Base-by-base conservation (phyloP, 2,888 invertebrate genomes). In the Epicampocera succincta region DNA sequence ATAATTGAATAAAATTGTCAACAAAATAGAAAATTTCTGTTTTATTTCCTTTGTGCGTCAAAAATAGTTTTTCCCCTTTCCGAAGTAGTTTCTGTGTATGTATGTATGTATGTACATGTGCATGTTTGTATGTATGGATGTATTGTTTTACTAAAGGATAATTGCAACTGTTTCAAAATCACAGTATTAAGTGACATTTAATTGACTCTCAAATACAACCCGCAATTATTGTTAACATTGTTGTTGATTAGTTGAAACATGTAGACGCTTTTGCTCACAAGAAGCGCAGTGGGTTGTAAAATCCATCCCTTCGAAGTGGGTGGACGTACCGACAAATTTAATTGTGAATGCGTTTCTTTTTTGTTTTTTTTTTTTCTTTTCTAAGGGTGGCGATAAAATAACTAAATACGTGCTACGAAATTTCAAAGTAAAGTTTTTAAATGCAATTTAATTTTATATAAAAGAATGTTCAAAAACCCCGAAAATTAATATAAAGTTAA, bases 151-250 rank as follows among this genome's bases (percentile, higher is more conserved):
- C 25, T 29, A 25, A 72, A 72, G 52, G 56, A 72, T 56, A 72
- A 68, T 40, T 71, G 29, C 66, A 68, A 73, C 52, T 65, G 68
- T 69, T 66, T 56, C 38, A 42, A 82, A 83, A 79, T 72, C 74
- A 78, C 60, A 44, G 73, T 81, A 84, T 84, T 84, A 83, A 85
- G 83, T 85, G 85, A 77, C 84, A 84, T 82, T 85, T 85, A 85
- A 85, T 85, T 85, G 84, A 78, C 68, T 76, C n/a, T 65, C 65
- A 71, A 54, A 44, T 54, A 69, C 71, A 85, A 82, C 84, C 80
- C 84, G 83, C 73, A 85, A 84, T 83, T 83, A 84, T 76, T 73
- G 33, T 68, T 65, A 52, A 33, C 13, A 44, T 78, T 79, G 40
- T 63, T 69, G 46, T 15, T 74, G 63, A 69, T 74, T 74, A 56